A percentile compares a stretch with the other conserved stretches of the same genome.
Evolutionary conservation across 1,140 invertebrate species (phyloP).

Genomic region (Geopemphigus sp.): DNA sequence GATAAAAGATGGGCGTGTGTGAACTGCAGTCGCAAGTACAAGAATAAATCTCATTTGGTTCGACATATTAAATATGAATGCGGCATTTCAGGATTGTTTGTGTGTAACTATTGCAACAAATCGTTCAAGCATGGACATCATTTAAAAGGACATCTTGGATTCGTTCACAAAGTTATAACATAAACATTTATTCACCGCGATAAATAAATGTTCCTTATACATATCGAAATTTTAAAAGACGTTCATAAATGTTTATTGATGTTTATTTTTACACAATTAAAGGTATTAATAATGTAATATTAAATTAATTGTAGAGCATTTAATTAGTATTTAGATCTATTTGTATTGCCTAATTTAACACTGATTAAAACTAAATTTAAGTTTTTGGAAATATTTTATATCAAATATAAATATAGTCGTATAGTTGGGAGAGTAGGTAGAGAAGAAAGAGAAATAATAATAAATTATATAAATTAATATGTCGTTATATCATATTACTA

Average conservation of each 20-base stretch:
- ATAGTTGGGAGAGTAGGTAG: too few species aligned
- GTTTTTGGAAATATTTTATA: too few species aligned
- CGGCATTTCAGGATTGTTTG: constrained; percentile 55
- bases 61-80: constrained; percentile 58
- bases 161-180: constrained; percentile 29
- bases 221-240: too few species aligned
- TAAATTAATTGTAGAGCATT: neutral
- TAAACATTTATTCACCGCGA: neutral
- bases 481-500: too few species aligned
- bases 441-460: too few species aligned
- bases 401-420: too few species aligned
- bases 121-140: constrained; percentile 35
- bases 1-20: constrained; percentile 16
- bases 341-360: neutral
- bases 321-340: neutral
- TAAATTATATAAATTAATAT: too few species aligned
- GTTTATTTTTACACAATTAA: neutral
- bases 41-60: constrained; percentile 52
- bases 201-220: too few species aligned
- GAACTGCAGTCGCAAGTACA: constrained; percentile 50
- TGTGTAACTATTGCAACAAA: constrained; percentile 55
- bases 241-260: neutral
- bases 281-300: too few species aligned
- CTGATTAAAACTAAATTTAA: neutral
- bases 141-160: constrained; percentile 28